These are phyloP conservation scores for Portevinia maculata DNA, from an alignment of 2,888 invertebrate species.

Conservation along the genomic window DNA sequence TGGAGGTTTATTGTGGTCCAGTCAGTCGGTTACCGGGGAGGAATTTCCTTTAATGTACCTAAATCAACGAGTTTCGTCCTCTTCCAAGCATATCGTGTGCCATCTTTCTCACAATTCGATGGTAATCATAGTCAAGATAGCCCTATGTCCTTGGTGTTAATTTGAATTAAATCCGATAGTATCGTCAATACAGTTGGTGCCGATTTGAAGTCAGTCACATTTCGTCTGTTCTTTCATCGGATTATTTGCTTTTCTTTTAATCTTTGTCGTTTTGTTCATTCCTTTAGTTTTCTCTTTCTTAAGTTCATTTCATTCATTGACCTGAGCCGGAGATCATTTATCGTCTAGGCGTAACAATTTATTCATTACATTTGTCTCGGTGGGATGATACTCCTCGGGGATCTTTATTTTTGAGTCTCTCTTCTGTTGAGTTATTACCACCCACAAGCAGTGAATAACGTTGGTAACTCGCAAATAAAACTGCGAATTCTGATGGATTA, in stretches of 20 bases:
- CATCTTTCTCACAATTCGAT: too few species aligned
- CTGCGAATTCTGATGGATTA: conserved; percentile 12
- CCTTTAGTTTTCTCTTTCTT: background rate
- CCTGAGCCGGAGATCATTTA: conserved; percentile 17
- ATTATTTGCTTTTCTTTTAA: background rate
- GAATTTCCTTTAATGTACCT: conserved; percentile 33
- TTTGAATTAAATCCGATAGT: conserved; percentile 28
- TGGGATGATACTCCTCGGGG: background rate
- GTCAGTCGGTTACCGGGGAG: conserved; percentile 9
- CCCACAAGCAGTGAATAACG: background rate
- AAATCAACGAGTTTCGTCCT: conserved; percentile 30
- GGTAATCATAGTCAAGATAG: background rate
- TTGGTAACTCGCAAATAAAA: conserved; percentile 25
- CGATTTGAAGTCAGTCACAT: conserved; percentile 12
- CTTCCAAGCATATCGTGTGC: background rate
- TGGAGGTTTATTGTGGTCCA: background rate
- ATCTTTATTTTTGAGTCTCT: conserved; percentile 14
- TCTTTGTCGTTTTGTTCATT: background rate
- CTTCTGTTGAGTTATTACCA: conserved; percentile 9
- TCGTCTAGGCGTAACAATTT: conserved; percentile 15
- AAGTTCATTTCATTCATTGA: background rate
- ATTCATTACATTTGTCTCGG: conserved; percentile 4
- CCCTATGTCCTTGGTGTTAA: background rate
- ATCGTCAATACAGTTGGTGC: background rate
- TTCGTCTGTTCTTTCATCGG: conserved; percentile 21